Conservation (phyloP, 2,888 invertebrate genomes). For the Tolmerus cingulatus region DNA sequence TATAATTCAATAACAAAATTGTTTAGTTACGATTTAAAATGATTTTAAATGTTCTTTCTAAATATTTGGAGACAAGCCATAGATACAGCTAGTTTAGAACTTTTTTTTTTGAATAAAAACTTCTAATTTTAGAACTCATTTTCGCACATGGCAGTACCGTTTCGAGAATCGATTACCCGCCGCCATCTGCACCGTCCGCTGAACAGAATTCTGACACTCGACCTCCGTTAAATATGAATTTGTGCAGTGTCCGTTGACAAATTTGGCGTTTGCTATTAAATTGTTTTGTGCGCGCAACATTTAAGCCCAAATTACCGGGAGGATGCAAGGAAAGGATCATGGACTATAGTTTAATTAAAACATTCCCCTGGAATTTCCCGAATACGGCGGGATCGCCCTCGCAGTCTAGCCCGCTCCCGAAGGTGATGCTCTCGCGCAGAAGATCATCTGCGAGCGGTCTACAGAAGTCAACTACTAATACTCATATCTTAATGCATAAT, state of each 20-base stretch:
- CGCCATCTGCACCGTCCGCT: neutral
- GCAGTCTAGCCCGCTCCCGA: neutral
- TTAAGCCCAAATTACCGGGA: neutral
- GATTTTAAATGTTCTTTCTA: too few species aligned
- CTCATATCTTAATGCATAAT: slow-evolving; percentile 41
- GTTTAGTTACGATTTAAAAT: too few species aligned
- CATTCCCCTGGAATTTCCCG: neutral
- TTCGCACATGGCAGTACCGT: neutral
- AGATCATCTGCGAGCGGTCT: neutral
- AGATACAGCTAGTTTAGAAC: neutral
- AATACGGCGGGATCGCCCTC: neutral
- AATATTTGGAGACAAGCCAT: too few species aligned
- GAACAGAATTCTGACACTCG: neutral
- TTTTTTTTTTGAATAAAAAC: neutral
- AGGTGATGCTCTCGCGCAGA: neutral
- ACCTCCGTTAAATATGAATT: neutral
- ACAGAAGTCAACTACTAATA: neutral
- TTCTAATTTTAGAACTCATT: neutral
- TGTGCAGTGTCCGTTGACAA: neutral
- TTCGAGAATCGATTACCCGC: neutral
- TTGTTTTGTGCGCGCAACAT: neutral
- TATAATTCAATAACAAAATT: too few species aligned
- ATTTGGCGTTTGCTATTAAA: neutral
- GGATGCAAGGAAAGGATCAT: neutral
- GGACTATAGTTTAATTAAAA: neutral